Base-by-base conservation (phyloP, 2,113 vertebrate genomes). In the Semnopithecus entellus region DNA sequence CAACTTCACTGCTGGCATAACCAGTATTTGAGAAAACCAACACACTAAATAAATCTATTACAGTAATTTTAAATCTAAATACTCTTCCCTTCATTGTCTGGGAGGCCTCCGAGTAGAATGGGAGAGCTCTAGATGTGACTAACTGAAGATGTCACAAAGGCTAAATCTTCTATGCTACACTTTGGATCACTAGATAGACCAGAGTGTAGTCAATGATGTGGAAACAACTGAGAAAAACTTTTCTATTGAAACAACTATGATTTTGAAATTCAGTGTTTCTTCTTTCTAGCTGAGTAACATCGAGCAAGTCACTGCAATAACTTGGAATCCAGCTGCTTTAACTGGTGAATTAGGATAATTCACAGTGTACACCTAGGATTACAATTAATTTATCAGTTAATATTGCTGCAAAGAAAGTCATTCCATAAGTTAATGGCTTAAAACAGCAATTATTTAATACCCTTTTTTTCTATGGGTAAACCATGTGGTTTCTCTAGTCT, bases 161-260 rank as follows among this genome's bases (percentile, higher is more conserved):
- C 14, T n/a, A 20, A 45, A 17, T 1, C 11, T 4, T 43, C 18
- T 10, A 1, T 25, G 57, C 22, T 35, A 16, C 0, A 2, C 23
- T 75, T 48, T 3, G 10, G 55, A 43, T 27, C 17, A 50, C 45
- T 45, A 7, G 1, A 4, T 16, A 25, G 52, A 23, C 23, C 30
- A 61, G 48, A n/a, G 1, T 70, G 48, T 32, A 5, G 38, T 38
- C 85, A 64, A 8, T 30, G 70, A 17, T 8, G 2, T 10, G 1
- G 12, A 61, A 83, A 70, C 27, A 20, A 38, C 4, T 52, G 64
- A 90, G 27, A 48, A 93, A 52, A 80, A 18, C 2, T 17, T 32
- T 14, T 8, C 10, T 20, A 40, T 40, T 90, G 16, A 43, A 70
- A 84, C 78, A 91, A 25, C 27, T n/a, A 5, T 13, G 16, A 32